Evolutionary conservation across 1,140 invertebrate genomes (phyloP), one percentile per base, ranked within the genome.

Genomic region (Charaxes varanes): DNA sequence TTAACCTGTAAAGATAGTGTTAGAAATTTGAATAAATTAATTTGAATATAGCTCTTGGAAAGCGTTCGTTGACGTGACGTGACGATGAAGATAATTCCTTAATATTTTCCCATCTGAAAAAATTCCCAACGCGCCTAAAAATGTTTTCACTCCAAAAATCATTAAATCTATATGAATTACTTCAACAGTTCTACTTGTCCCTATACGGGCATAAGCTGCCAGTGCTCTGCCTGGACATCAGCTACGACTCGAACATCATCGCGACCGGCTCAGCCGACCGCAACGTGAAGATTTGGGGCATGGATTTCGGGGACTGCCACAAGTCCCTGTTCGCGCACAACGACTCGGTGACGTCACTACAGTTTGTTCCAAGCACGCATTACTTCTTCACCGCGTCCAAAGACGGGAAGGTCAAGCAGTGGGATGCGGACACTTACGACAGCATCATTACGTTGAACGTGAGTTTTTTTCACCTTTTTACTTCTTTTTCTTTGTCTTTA

Each of bases 291-390:
- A 93, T 99, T 47, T 99, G 97, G 97, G 97, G 97, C 26, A 88
- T 99, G 71, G 97, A 99, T 81, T 99, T 98, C 85, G 98, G 98
- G 10, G 97, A 99, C 80, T 99, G 97, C 62, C 94, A 95, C 69
- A 91, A 90, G 53, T 94, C 92, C 0, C 80, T 94, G 37, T 93
- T 94, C 83, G 97, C 96, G 1, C 97, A 99, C 79, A 96, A 99
- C 62, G 96, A 98, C 71, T 95, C 95, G 3, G 90, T 99, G 1
- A 97, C 94, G 31, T 90, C 91, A 28, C 64, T 99, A 2, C 87
- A 91, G 58, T 99, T 99, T 66, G 89, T 98, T 7, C 92, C 94
- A 0, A 90, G 90, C 43, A 98, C 97, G 3, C 96, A 99, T 83
- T 90, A 97, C 63, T 92, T 99, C 64, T 99, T 99, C 72, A 93